Evolutionary conservation across 2,888 invertebrate genomes (phyloP), one percentile per base, ranked within the genome.

Genomic region (Diarsia dahlii): DNA sequence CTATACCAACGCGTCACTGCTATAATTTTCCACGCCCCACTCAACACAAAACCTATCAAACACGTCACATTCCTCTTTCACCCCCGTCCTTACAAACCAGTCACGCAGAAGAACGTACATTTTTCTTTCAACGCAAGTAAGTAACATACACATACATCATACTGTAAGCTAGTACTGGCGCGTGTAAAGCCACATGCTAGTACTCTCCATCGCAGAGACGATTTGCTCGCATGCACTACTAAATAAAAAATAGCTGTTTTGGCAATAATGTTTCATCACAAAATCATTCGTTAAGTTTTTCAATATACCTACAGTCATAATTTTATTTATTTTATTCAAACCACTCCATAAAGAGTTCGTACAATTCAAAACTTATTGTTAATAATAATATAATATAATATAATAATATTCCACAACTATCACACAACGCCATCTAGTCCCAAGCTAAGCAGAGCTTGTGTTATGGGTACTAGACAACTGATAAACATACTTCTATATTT

Each of bases 191-290:
- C 28, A 62, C 78, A 10, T 58, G 64, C 79, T 48, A 73, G 65
- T n/a, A 34, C 48, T 34, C 65, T 56, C 34, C 65, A 58, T 78
- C 52, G 65, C 15, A 10, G 2, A 2, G 23, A 23, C 23, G 6
- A 56, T 6, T 56, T 12, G 73, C 76, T 81, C 81, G 84, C 86
- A 86, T 88, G 82, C 85, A 67, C 64, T 86, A 84, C 2, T 0
- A 13, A 63, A n/a, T n/a, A n/a, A n/a, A n/a, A 58, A 63, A 63
- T 2, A 13, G 18, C 39, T 62, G 60, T 12, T 20, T 39, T n/a
- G 20, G 62, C 20, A 39, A 62, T 39, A 20, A 62, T 12, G 23
- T 56, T 39, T 39, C 2, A 28, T 28, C 28, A 28, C 28, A 28
- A 28, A 28, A 28, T 28, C 28, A 28, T 28, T 28, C 28, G 2